Evolutionary conservation across 2,888 invertebrate genomes (phyloP).

Genomic region (Drosophila niveifrons): DNA sequence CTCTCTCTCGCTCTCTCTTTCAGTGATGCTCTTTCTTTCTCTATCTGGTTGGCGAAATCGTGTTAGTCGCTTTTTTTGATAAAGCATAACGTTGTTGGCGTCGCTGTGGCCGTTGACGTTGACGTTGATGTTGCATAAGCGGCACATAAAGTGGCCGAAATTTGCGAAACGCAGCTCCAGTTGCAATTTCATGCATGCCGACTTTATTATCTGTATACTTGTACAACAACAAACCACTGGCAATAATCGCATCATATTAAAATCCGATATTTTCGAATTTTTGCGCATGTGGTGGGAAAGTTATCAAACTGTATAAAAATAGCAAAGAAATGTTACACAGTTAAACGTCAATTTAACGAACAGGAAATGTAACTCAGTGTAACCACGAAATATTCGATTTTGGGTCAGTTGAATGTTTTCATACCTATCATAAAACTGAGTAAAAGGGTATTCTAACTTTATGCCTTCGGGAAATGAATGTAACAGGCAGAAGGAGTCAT

Average conservation of each 20-base stretch:
- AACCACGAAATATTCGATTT: not conserved
- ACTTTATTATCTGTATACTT: slow-evolving; percentile 37
- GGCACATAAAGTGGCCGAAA: slow-evolving; percentile 71
- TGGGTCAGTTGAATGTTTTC: not conserved
- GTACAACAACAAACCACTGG: slow-evolving; percentile 31
- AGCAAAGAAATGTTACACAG: slow-evolving; percentile 29
- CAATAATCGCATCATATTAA: not conserved
- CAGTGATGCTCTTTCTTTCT: not conserved
- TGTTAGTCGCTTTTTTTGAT: slow-evolving; percentile 58
- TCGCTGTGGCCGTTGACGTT: slow-evolving; percentile 15
- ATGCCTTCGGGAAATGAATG: too few species aligned
- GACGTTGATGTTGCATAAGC: slow-evolving; percentile 62
- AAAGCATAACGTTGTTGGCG: slow-evolving; percentile 66
- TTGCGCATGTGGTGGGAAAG: slow-evolving; percentile 51
- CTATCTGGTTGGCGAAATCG: slow-evolving; percentile 43
- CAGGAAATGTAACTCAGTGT: not conserved
- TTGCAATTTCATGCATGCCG: slow-evolving; percentile 79
- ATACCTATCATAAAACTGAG: too few species aligned
- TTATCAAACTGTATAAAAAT: slow-evolving; percentile 38
- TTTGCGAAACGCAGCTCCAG: slow-evolving; percentile 77
- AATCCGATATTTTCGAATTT: slow-evolving; percentile 34
- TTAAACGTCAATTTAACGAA: not conserved
- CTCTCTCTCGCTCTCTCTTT: not conserved
- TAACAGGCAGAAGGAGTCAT: too few species aligned
- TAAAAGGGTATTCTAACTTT: too few species aligned